Base-by-base conservation (phyloP, 1,140 invertebrate species). In the Bombus superbus region DNA sequence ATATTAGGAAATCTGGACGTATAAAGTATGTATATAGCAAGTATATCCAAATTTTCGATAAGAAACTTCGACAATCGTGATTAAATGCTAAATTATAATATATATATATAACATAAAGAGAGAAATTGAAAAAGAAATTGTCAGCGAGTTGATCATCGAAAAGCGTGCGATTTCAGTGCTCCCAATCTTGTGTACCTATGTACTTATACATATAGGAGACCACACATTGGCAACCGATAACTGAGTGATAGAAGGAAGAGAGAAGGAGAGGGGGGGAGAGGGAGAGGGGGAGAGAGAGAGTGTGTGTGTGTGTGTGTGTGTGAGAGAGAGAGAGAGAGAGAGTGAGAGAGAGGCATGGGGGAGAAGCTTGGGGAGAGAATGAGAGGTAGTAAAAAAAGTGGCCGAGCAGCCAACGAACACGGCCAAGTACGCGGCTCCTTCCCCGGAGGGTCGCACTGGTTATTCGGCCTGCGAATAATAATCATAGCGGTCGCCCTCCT, bases 401-500 rank as follows among this genome's bases (percentile, higher is more conserved):
- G 84, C 71, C 87, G 73, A 85, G 68, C 80, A 87, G 80, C 59
- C 78, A 77, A 86, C 76, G 69, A 73, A 57, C 53, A 59, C 42
- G 69, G 38, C 62, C 44, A 66, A 84, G 80, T 42, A 89, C 71
- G 74, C 81, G 86, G 86, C 40, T 79, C 77, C 75, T 83, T 85
- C 83, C 59, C 79, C 38, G 83, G 86, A 83, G 88, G 88, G 73
- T 81, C 80, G 87, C 89, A 87, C 89, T 90, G 89, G 89, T 84
- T 88, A 90, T 90, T 90, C 76, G 87, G 87, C 42, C 87, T 82
- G 90, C 90, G 89, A 90, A 90, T 91, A 91, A 91, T 91, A 91
- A 91, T 91, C 90, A 86, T 90, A 83, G 89, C 81, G 86, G 89
- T 86, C 72, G 86, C 86, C 85, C 71, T 85, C 78, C 74, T 69